Evolutionary conservation across 2,797 vertebrate species (phyloP), one percentile per base, ranked within the genome.

Genomic region (Saxicola maurus): DNA sequence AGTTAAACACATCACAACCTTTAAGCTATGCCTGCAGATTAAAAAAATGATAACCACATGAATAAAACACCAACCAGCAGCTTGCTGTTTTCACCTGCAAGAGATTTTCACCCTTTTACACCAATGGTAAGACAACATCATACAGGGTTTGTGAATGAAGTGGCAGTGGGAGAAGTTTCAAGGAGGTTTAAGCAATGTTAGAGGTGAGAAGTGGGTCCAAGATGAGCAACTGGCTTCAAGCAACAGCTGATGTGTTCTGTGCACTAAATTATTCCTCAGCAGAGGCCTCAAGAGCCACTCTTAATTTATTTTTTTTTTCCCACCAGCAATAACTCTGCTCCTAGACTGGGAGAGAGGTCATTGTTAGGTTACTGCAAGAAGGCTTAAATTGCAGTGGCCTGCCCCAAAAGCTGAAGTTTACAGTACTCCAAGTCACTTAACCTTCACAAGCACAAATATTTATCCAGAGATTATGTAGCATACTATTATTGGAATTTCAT

Each of bases 361-460:
- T 6, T 45, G 57, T 51, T 23, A 45, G 89, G 92, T 93, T 87
- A 77, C 46, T 45, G 37, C 38, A 79, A 72, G 49, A 65, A 86
- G 57, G 56, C 57, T 94, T 88, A 71, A 90, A 86, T 67, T 89
- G 91, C 73, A 89, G 80, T 53, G 56, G 66, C 73, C 87, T 90
- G n/a, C 49, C 77, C 80, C 55, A 51, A 93, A 91, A 64, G 37
- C 67, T 93, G 69, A 46, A 83, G 74, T 84, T 92, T 87, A 73
- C 42, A 89, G 87, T 62, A 56, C 45, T 87, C 59, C 51, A 69
- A 92, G 77, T 94, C 89, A 52, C 67, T 95, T 88, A 94, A 87
- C 86, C 75, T 96, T 88, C 90, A 84, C 80, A 86, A 91, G 80
- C 80, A 67, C 87, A 96, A 96, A 96, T 96, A 95, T 96, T 96